These are phyloP conservation scores for Bryconaethiops microstoma DNA, from an alignment of 2,797 vertebrate species.

Conservation along the genomic window DNA sequence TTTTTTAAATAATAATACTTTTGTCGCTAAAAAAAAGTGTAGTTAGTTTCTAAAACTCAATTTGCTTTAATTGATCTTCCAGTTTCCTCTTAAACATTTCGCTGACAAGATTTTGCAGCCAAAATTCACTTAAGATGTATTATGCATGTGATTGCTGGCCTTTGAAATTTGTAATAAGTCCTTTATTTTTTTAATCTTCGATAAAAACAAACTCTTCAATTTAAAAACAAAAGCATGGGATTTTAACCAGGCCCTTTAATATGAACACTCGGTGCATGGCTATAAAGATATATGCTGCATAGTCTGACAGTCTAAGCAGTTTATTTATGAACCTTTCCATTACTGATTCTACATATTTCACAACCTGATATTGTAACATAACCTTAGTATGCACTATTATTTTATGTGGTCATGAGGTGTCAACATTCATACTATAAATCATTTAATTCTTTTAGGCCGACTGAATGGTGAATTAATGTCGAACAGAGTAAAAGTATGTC, in stretches of 20 bases:
- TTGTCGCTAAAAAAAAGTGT: no score
- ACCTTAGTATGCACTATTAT: not conserved
- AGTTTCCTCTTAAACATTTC: no score
- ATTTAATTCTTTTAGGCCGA: slow-evolving; percentile 29
- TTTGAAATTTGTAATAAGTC: no score
- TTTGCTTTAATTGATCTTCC: no score
- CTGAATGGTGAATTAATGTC: slow-evolving; percentile 31
- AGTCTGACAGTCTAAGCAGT: not conserved
- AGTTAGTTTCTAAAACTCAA: no score
- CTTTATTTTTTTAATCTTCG: no score
- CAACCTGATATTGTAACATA: not conserved
- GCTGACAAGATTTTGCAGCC: no score
- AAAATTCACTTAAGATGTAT: no score
- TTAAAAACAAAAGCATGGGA: no score
- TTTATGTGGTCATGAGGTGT: slow-evolving; percentile 13
- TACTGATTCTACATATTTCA: slow-evolving; percentile 6
- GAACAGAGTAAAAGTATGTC: slow-evolving; percentile 1
- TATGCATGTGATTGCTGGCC: no score
- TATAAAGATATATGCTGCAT: not conserved
- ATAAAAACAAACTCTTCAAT: no score
- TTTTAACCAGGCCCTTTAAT: not conserved
- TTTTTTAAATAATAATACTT: no score
- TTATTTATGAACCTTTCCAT: not conserved
- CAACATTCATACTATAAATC: slow-evolving; percentile 20
- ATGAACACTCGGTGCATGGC: not conserved